These are phyloP conservation scores for Centrocercus urophasianus DNA, from an alignment of 2,113 vertebrate genomes.

Conservation along the genomic window DNA sequence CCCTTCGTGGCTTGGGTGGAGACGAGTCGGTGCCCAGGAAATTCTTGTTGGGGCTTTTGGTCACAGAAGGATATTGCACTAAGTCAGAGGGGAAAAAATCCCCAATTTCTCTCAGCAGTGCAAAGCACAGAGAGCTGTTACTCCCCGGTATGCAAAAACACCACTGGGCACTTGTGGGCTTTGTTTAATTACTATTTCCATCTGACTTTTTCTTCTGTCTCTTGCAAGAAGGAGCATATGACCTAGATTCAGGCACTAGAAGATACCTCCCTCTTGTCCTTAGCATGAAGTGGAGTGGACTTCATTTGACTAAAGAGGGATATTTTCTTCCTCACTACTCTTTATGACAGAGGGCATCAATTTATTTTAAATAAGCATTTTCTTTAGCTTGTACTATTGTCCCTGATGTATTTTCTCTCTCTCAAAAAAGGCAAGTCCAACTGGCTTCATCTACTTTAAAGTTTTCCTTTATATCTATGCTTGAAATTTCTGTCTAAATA, in stretches of 20 bases:
- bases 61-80: background rate
- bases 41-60: background rate
- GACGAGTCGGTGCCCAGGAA: background rate
- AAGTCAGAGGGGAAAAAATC: background rate
- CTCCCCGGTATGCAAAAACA: background rate
- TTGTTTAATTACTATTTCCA: slow-evolving; percentile 31
- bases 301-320: background rate
- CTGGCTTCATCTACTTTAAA: background rate
- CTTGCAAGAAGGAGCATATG: background rate
- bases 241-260: slow-evolving; percentile 16
- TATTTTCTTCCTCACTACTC: background rate
- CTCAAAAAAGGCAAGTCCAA: background rate
- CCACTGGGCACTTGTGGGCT: slow-evolving; percentile 7
- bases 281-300: background rate
- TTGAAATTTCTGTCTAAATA: slow-evolving; percentile 40
- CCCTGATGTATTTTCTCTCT: background rate
- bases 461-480: background rate
- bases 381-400: slow-evolving; percentile 11
- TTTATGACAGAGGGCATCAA: background rate
- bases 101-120: background rate
- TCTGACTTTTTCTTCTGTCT: background rate
- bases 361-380: slow-evolving; percentile 10
- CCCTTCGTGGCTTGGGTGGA: background rate
- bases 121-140: background rate
- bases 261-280: background rate